Base-by-base conservation (phyloP, 2,797 vertebrate species). In the Chromobotia macracanthus region DNA sequence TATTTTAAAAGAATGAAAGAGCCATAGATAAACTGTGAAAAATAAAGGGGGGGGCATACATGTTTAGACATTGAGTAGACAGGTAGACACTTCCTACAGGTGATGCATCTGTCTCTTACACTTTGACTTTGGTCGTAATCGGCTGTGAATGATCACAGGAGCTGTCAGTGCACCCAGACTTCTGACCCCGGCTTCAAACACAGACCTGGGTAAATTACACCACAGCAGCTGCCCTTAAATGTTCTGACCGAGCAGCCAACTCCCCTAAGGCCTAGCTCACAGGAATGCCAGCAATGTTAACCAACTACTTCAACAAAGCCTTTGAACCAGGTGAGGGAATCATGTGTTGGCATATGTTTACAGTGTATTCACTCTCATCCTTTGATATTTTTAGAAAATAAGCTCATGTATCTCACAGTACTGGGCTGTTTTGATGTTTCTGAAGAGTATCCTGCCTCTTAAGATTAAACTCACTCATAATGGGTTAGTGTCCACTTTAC, bases 111-210 rank as follows among this genome's bases (percentile, higher is more conserved):
- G 41, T 63, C 50, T 76, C 25, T 71, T 3, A 91, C 89, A 92
- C 92, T 94, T 93, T 71, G 75, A 95, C 94, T 94, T 95, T 91
- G 84, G 88, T 89, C 92, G 87, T 92, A 92, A 92, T 92, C 90
- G 89, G 85, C 83, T 77, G 84, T 82, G 83, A 92, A 93, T 96
- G 95, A 98, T 97, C 95, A 97, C 95, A 97, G 95, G 94, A 93
- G 92, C 87, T 91, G 91, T 88, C 92, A 93, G 92, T 91, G 92
- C 90, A 95, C 88, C 91, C 93, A 95, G 97, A 97, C 95, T 95
- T 94, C 92, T 93, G 95, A 94, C 95, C 94, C 92, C 91, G 94
- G 28, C 94, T 96, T 97, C 91, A 92, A 94, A 92, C 86, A 87
- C 13, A 6, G 55, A 5, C 77, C 48, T 38, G 82, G 95, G 95